These are phyloP conservation scores for Malurus elegans DNA, from an alignment of 2,113 vertebrate species.

Conservation along the genomic window DNA sequence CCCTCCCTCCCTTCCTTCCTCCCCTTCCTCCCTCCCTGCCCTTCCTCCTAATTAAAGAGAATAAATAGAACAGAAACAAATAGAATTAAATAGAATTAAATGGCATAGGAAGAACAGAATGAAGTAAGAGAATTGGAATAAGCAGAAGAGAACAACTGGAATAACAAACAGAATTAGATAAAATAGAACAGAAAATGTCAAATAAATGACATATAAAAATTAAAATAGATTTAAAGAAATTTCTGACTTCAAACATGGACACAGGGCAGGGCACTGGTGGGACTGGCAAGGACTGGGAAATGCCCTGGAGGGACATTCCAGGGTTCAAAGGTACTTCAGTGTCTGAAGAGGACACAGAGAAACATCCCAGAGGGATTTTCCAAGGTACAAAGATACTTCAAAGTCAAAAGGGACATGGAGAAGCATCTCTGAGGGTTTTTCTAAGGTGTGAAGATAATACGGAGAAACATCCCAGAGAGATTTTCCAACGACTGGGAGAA, in stretches of 20 bases:
- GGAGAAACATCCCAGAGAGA: background rate
- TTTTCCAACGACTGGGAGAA: too few species aligned
- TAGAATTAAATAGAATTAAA: background rate
- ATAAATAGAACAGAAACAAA: background rate
- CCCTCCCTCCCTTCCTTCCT: background rate
- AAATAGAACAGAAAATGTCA: background rate
- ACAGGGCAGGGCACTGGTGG: background rate
- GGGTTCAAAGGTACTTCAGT: background rate
- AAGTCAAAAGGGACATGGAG: background rate
- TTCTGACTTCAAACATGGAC: background rate
- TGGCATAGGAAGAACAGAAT: background rate
- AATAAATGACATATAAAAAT: background rate
- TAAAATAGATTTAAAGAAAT: background rate
- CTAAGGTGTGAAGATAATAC: too few species aligned
- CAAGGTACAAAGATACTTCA: accelerated
- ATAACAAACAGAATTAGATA: background rate
- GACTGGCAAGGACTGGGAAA: background rate
- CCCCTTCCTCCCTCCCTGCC: background rate
- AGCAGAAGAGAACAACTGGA: background rate
- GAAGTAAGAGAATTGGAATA: background rate
- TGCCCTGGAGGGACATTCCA: background rate
- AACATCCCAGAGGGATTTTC: background rate
- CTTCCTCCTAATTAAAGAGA: background rate
- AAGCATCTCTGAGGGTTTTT: background rate
- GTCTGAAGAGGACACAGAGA: background rate